phyloP scores from a whole-genome alignment of 2,113 vertebrate genomes.

The Anolis carolinensis region DNA sequence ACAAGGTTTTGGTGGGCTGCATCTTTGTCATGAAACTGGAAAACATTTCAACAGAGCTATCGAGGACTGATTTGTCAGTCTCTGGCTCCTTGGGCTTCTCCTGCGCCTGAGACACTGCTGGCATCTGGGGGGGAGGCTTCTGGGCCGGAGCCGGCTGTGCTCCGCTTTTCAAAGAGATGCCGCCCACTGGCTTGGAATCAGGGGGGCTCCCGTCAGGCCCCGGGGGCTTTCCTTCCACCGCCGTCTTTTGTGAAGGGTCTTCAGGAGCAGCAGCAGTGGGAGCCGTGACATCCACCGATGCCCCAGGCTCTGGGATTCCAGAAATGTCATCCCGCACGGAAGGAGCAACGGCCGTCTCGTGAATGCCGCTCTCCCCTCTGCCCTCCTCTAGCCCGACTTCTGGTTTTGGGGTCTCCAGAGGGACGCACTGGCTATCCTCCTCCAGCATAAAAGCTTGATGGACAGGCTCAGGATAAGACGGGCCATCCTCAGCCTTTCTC shows the following conservation, averaged over 20 bases:
- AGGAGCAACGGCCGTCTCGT: conserved; percentile 40
- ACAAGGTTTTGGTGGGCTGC: conserved; percentile 81
- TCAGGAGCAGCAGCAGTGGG: conserved; percentile 27
- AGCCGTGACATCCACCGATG: conserved; percentile 41
- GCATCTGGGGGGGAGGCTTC: conserved; percentile 24
- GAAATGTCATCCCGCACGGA: conserved; percentile 30
- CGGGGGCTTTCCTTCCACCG: conserved; percentile 41
- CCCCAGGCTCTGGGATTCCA: background rate
- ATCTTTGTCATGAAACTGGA: conserved; percentile 89
- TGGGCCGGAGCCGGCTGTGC: conserved; percentile 43
- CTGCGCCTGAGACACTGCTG: conserved; percentile 36
- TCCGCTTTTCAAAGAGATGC: background rate
- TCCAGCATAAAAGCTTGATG: conserved; percentile 36
- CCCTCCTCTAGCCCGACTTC: conserved; percentile 7
- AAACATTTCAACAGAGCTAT: conserved; percentile 84
- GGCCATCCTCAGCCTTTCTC: conserved; percentile 5
- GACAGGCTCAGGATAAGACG: background rate
- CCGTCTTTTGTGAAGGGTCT: conserved; percentile 29
- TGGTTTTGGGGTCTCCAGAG: conserved; percentile 24
- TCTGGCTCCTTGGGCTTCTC: conserved; percentile 66
- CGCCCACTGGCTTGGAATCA: conserved; percentile 18
- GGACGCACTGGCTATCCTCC: conserved; percentile 32
- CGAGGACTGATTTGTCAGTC: conserved; percentile 76
- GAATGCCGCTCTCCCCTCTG: background rate
- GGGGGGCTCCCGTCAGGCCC: conserved; percentile 12